Evolutionary conservation across 2,797 vertebrate genomes (phyloP).

Genomic region (Brachyrhaphis roseni): DNA sequence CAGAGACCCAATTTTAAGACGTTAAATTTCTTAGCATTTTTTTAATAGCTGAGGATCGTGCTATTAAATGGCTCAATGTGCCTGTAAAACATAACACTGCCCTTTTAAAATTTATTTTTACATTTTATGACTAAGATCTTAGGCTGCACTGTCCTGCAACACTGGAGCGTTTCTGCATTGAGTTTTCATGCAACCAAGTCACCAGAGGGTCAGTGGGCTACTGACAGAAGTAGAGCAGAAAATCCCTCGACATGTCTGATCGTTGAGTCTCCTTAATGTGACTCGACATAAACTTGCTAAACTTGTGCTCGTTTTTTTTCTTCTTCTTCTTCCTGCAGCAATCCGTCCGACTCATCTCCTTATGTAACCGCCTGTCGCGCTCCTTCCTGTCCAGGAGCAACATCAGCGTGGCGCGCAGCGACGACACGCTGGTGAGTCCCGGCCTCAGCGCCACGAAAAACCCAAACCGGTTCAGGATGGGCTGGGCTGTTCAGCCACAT

Average conservation of each 20-base stretch:
- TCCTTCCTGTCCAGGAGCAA: conserved; percentile 99
- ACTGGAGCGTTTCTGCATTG: neutral
- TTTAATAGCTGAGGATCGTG: no score
- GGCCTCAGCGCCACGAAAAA: no score
- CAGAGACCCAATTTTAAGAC: no score
- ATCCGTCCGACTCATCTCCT: conserved; percentile 97
- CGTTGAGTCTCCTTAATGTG: neutral
- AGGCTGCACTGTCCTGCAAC: no score
- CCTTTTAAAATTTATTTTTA: neutral
- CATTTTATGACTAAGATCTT: neutral
- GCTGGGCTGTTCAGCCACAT: neutral
- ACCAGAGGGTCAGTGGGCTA: neutral
- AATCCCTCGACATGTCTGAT: conserved; percentile 1
- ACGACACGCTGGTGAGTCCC: conserved; percentile 94
- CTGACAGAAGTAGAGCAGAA: conserved; percentile 26
- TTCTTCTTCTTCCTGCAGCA: conserved; percentile 80
- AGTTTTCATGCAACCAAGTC: neutral
- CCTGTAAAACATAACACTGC: no score
- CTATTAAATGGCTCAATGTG: no score
- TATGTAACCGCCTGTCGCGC: conserved; percentile 98
- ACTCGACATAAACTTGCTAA: conserved; percentile 17
- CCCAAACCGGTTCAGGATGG: neutral
- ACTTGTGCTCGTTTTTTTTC: conserved; percentile 18
- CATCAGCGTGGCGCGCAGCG: conserved; percentile 95
- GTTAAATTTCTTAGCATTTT: no score